These are phyloP conservation scores for Pyrrhia umbra DNA, from an alignment of 2,888 invertebrate species.

Conservation along the genomic window DNA sequence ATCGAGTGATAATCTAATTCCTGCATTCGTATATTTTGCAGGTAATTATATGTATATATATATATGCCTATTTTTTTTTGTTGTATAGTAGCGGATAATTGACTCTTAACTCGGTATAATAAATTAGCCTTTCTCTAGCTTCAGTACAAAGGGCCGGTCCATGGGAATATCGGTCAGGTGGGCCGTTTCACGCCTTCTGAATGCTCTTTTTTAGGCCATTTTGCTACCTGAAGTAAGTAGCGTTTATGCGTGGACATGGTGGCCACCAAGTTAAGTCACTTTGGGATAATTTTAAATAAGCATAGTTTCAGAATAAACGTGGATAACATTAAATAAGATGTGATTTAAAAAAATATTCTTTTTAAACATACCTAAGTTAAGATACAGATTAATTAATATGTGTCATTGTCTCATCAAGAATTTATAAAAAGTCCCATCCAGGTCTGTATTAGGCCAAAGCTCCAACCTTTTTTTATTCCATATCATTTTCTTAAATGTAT, in stretches of 20 bases:
- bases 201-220: constrained; percentile 47
- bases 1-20: no score
- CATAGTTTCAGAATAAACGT: no score
- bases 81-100: constrained; percentile 30
- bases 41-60: no score
- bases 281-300: constrained; percentile 21
- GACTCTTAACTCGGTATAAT: constrained; percentile 60
- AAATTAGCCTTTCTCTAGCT: constrained; percentile 67
- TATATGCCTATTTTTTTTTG: neutral
- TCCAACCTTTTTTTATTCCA: no score
- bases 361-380: no score
- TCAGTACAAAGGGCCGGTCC: constrained; percentile 40
- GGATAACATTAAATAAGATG: no score
- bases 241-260: neutral
- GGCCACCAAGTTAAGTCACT: constrained; percentile 17
- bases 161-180: constrained; percentile 77
- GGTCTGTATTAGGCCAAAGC: no score
- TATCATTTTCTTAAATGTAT: no score
- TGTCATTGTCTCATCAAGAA: no score
- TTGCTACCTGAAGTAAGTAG: constrained; percentile 68
- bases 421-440: no score
- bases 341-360: no score
- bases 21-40: neutral
- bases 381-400: no score
- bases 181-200: constrained; percentile 78